phyloP scores from a whole-genome alignment of 2,113 vertebrate species.

The Aphelocoma coerulescens region DNA sequence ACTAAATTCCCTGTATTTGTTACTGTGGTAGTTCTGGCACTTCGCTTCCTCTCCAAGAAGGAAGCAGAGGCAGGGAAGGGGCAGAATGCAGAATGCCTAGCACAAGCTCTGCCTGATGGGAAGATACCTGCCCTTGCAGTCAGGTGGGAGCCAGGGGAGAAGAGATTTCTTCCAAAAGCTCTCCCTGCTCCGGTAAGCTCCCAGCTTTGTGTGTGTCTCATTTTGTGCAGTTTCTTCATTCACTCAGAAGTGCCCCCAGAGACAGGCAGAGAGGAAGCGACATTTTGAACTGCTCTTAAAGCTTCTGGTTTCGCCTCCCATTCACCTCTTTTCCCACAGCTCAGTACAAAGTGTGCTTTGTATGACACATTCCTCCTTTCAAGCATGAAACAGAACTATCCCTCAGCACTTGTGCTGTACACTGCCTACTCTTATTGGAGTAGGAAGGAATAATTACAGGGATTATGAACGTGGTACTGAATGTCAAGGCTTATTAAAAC shows the following conservation, averaged over 20 bases:
- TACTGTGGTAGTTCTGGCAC: neutral
- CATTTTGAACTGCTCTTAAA: neutral
- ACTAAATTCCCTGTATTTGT: neutral
- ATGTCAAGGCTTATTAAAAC: neutral
- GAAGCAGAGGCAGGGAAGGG: neutral
- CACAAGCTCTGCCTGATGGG: neutral
- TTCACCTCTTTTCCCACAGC: neutral
- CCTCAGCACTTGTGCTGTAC: neutral
- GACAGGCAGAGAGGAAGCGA: neutral
- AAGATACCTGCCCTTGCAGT: neutral
- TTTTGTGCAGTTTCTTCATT: neutral
- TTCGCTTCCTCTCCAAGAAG: neutral
- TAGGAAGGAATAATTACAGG: slow-evolving; percentile 36
- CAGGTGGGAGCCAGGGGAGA: neutral
- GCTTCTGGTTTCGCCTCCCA: neutral
- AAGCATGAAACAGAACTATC: neutral
- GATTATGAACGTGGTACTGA: neutral
- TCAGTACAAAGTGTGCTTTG: slow-evolving; percentile 20
- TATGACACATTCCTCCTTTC: neutral
- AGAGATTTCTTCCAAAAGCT: neutral
- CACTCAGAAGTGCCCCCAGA: neutral
- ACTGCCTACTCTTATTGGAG: neutral
- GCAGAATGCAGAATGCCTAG: neutral
- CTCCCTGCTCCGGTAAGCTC: neutral
- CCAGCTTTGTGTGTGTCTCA: neutral